These are phyloP conservation scores for Gila robusta DNA, from an alignment of 2,797 vertebrate species.

Conservation along the genomic window DNA sequence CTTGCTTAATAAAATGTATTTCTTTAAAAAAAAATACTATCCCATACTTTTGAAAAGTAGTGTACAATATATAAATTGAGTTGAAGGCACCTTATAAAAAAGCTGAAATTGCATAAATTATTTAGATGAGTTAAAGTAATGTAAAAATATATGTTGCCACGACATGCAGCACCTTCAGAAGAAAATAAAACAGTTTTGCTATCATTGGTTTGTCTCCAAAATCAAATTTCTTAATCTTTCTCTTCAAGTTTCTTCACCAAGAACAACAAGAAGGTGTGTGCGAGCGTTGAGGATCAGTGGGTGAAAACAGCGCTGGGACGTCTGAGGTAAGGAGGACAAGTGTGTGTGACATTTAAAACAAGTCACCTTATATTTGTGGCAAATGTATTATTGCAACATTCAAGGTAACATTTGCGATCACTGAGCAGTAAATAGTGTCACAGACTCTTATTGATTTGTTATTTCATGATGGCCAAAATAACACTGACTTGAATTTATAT, in stretches of 20 bases:
- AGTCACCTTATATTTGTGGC: background rate
- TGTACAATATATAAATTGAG: background rate
- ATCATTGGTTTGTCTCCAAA: background rate
- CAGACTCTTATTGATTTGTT: background rate
- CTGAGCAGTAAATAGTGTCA: background rate
- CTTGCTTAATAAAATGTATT: background rate
- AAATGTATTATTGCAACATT: background rate
- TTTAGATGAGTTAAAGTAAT: background rate
- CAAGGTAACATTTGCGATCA: background rate
- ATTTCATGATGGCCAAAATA: background rate
- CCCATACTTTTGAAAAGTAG: background rate
- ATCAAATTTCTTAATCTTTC: background rate
- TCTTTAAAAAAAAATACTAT: too few species aligned
- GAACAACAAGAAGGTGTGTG: slow-evolving; percentile 67
- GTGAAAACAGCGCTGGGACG: slow-evolving; percentile 66
- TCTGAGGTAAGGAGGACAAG: slow-evolving; percentile 70
- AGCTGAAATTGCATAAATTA: background rate
- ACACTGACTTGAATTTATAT: background rate
- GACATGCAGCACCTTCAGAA: background rate
- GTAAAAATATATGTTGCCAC: background rate
- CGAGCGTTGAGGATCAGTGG: slow-evolving; percentile 66
- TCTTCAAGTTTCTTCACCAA: slow-evolving; percentile 72
- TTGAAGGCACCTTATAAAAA: background rate
- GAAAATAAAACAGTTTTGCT: background rate
- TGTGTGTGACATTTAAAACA: slow-evolving; percentile 2